A percentile compares a stretch with the other conserved stretches of the same genome.
These are phyloP conservation scores for Danionella dracula DNA, from an alignment of 2,797 vertebrate species.

Conservation along the genomic window DNA sequence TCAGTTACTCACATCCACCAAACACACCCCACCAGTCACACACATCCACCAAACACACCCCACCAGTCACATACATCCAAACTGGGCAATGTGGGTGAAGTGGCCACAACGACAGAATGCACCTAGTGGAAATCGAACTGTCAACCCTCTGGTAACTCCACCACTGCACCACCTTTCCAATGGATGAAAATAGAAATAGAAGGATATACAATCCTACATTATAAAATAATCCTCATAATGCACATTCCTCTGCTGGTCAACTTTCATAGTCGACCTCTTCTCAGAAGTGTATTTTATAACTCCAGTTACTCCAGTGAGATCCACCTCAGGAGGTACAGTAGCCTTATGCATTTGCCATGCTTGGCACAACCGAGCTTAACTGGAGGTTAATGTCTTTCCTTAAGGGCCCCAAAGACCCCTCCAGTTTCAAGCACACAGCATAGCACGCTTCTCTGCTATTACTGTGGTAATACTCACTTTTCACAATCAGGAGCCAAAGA, in stretches of 20 bases:
- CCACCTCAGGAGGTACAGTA: slow-evolving; percentile 23
- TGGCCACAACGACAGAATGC: no score
- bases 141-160: no score
- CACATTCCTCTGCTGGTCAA: background rate
- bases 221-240: slow-evolving; percentile 10
- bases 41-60: no score
- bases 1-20: no score
- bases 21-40: no score
- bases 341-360: slow-evolving; percentile 20
- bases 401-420: slow-evolving; percentile 11
- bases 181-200: no score
- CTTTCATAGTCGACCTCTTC: no score
- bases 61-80: no score
- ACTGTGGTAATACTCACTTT: slow-evolving; percentile 60
- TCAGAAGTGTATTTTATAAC: no score
- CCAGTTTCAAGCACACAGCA: slow-evolving; percentile 14
- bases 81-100: no score
- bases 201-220: slow-evolving; percentile 14
- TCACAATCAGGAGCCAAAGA: slow-evolving; percentile 63
- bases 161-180: no score
- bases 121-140: no score
- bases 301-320: slow-evolving; percentile 13
- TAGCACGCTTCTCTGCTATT: slow-evolving; percentile 44
- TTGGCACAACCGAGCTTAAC: slow-evolving; percentile 39
- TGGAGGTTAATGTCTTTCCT: slow-evolving; percentile 23